A percentile compares a stretch with the other conserved stretches of the same genome.
Evolutionary conservation across 2,113 vertebrate genomes (phyloP).

Genomic region (Mustela lutreola): DNA sequence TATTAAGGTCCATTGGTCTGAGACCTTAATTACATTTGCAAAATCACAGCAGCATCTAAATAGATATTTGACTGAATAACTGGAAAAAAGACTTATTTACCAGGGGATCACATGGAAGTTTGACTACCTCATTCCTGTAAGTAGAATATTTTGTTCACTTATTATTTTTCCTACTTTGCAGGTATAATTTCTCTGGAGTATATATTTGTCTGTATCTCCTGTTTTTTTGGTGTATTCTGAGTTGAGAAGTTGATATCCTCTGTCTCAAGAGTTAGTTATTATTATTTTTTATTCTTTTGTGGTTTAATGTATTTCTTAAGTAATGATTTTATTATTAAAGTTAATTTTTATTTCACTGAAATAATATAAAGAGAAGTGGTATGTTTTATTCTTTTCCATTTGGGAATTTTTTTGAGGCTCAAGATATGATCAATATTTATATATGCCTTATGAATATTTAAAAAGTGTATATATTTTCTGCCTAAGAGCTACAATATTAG

Average conservation of each 20-base stretch:
- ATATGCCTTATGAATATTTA: constrained; percentile 63
- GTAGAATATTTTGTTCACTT: background rate
- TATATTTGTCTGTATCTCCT: background rate
- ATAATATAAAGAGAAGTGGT: constrained; percentile 22
- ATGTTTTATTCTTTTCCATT: constrained; percentile 57
- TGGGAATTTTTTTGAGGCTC: constrained; percentile 34
- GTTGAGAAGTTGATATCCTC: background rate
- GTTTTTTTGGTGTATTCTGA: background rate
- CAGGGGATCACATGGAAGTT: background rate
- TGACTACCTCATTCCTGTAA: background rate
- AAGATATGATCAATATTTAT: constrained; percentile 66
- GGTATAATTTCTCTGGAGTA: background rate
- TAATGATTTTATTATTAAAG: constrained; percentile 56
- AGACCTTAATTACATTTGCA: background rate
- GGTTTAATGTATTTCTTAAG: background rate
- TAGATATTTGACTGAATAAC: background rate
- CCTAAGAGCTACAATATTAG: constrained; percentile 34
- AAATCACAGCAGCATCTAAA: background rate
- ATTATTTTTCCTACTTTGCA: background rate
- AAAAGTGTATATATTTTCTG: constrained; percentile 52
- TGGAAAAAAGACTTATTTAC: background rate
- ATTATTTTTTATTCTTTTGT: constrained; percentile 3
- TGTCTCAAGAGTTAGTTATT: background rate
- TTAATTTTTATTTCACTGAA: constrained; percentile 66
- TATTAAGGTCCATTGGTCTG: background rate